Conservation (phyloP, 2,797 vertebrate genomes). For the Phoxinus dragarum region DNA sequence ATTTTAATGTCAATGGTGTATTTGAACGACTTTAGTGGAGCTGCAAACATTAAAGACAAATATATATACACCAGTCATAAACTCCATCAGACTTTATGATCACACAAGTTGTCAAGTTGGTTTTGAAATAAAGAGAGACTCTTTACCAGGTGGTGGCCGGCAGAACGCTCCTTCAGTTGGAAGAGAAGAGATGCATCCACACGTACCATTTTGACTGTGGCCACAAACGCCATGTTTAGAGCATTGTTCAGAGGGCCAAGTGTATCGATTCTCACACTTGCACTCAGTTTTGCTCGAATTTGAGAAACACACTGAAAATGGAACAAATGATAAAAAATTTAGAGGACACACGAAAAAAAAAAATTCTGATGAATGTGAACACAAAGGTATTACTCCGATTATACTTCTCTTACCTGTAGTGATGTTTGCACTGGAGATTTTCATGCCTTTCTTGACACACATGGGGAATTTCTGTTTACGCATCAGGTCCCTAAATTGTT, state of each 20-base stretch:
- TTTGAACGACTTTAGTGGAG: neutral
- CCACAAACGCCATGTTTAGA: too few species aligned
- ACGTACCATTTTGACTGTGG: neutral
- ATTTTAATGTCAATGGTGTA: neutral
- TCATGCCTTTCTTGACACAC: neutral
- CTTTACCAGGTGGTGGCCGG: neutral
- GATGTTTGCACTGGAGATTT: neutral
- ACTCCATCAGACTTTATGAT: neutral
- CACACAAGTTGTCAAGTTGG: rapidly evolving
- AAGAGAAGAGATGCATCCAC: neutral
- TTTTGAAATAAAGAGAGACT: neutral
- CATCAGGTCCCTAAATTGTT: neutral
- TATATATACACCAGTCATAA: neutral
- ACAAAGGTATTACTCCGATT: rapidly evolving
- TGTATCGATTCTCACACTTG: too few species aligned
- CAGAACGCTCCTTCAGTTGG: neutral
- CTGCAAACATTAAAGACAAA: neutral
- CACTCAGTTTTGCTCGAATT: neutral
- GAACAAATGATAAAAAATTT: too few species aligned
- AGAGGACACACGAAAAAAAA: too few species aligned
- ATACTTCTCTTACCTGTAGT: neutral
- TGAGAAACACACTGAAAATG: neutral
- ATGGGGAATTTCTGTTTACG: neutral
- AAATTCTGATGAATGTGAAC: too few species aligned
- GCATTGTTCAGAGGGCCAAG: too few species aligned